Conservation (phyloP, 92 coral and sea anemone genomes). For the Epizoanthus illoricatus region DNA sequence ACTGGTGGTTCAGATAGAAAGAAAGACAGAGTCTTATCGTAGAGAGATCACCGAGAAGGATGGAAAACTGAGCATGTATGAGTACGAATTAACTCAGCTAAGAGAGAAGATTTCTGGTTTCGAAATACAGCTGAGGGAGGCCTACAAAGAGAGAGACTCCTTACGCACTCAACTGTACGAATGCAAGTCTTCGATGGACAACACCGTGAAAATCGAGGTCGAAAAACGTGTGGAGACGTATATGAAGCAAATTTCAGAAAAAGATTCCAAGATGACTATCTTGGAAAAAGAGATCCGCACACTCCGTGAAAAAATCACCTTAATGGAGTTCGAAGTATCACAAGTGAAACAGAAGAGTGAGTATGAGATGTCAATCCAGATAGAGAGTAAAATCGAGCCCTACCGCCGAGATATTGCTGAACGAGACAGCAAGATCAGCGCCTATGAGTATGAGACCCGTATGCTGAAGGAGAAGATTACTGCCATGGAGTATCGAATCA, state of each 20-base stretch:
- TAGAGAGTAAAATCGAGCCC: constrained; percentile 37
- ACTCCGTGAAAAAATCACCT: background rate
- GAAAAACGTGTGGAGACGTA: constrained; percentile 44
- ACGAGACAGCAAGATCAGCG: constrained; percentile 33
- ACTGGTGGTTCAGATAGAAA: constrained; percentile 43
- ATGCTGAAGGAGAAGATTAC: constrained; percentile 26
- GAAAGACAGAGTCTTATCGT: constrained; percentile 42
- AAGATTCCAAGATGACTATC: constrained; percentile 26
- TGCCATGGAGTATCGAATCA: constrained; percentile 22
- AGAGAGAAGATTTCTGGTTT: constrained; percentile 28
- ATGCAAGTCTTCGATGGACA: constrained; percentile 33
- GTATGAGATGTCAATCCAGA: constrained; percentile 30
- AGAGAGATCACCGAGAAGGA: constrained; percentile 44
- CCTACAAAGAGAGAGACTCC: constrained; percentile 42
- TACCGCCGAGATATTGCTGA: constrained; percentile 35
- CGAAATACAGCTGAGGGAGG: constrained; percentile 36
- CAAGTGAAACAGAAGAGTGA: constrained; percentile 36
- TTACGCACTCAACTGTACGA: constrained; percentile 41
- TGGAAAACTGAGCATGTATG: constrained; percentile 40
- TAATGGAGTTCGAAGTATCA: constrained; percentile 16
- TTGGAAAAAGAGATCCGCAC: constrained; percentile 2
- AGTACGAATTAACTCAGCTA: constrained; percentile 36
- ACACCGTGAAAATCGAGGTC: constrained; percentile 28
- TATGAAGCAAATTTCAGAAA: constrained; percentile 36
- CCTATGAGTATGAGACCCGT: constrained; percentile 39